Base-by-base conservation (phyloP, 2,888 invertebrate genomes). In the Melanostoma scalare region DNA sequence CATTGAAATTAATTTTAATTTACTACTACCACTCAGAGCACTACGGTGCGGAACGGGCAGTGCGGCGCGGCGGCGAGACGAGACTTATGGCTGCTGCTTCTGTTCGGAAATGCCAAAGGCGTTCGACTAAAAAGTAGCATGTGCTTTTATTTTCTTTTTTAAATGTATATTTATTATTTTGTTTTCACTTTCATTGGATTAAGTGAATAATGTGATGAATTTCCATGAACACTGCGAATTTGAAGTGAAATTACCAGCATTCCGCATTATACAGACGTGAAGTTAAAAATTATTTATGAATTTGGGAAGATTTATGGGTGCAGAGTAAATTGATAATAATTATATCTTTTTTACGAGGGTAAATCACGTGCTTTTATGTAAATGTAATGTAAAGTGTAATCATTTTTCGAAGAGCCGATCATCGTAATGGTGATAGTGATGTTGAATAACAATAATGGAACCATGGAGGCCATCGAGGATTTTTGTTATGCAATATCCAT, bases 1-100 rank as follows among this genome's bases (percentile, higher is more conserved):
- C 65, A 71, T 80, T 80, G 55, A 71, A 71, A 81, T 72, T 65
- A 55, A 55, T 60, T 76, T 81, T 76, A 75, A 75, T 81, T 71
- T 75, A 76, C 75, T 60, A 53, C 33, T 33, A 38, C 56, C 33
- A 46, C 6, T 31, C 40, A 2, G n/a, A 44, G 35, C 50, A 53
- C n/a, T 36, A 36, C 52, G 36, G 35, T 8, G 9, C 36, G 30
- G 40, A 9, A 20, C 33, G 8, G n/a, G 38, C 38, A 55, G n/a
- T 60, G n/a, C 31, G n/a, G n/a, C n/a, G n/a, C n/a, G 10, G 10
- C 10, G 6, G 20, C 35, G 8, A 9, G 5, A n/a, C 4, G 20
- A 20, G 20, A 1, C 20, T 20, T 20, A 20, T 20, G 20, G 20
- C 20, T 20, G 20, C 20, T 20, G 20, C 20, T 20, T 20, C 20